Conservation (phyloP, 1,140 invertebrate species). For the Meloidogyne hapla region DNA sequence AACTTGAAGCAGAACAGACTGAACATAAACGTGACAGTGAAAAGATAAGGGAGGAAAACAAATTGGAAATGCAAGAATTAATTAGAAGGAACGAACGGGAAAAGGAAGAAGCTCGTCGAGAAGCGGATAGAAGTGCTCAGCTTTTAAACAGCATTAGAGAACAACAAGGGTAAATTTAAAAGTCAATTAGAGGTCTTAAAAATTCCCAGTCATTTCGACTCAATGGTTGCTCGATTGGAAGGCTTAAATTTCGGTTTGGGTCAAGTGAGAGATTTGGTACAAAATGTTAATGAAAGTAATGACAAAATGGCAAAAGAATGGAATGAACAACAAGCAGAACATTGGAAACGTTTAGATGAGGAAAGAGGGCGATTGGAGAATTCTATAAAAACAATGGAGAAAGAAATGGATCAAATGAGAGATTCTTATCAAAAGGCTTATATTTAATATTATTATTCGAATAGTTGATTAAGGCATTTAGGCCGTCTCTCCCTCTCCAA, state of each 20-base stretch:
- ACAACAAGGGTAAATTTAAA: conserved; percentile 27
- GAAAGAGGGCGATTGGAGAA: conserved; percentile 1
- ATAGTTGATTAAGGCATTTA: too few relatives aligned
- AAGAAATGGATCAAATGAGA: conserved; percentile 41
- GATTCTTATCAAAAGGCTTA: conserved; percentile 19
- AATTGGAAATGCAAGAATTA: conserved; percentile 31
- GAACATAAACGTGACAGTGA: conserved; percentile 27
- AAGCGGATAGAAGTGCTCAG: conserved; percentile 23
- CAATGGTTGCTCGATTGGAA: conserved; percentile 30
- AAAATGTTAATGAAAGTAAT: conserved; percentile 18
- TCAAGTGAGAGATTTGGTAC: conserved; percentile 28
- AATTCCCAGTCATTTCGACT: conserved; percentile 33
- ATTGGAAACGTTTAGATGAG: conserved; percentile 31
- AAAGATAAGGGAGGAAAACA: conserved; percentile 17
- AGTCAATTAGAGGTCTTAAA: not conserved
- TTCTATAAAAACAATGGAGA: conserved; percentile 35
- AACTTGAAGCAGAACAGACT: conserved; percentile 1
- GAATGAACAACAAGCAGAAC: conserved; percentile 26
- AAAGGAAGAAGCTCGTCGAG: conserved; percentile 27
- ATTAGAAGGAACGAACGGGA: conserved; percentile 33
- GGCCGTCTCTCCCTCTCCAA: too few relatives aligned
- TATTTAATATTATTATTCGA: too few relatives aligned
- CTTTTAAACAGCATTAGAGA: conserved; percentile 30
- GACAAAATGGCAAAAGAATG: conserved; percentile 8
- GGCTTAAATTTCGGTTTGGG: conserved; percentile 31